Conservation (phyloP, 2,113 vertebrate genomes). For the Cinclus mexicanus region DNA sequence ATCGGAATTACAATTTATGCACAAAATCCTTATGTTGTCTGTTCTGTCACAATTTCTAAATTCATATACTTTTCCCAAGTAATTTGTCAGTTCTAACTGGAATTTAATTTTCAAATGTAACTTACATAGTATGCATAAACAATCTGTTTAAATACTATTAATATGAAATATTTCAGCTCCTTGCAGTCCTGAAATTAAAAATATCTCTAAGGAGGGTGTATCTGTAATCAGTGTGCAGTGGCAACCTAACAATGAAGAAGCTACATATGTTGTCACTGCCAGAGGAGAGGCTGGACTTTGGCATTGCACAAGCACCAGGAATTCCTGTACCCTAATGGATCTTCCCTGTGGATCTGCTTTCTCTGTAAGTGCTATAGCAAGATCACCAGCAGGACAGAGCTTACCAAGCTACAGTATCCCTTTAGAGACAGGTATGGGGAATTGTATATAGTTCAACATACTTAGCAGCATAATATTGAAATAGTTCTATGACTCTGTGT, state of each 20-base stretch:
- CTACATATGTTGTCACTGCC: slow-evolving; percentile 79
- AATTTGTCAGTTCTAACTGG: background rate
- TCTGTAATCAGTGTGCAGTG: slow-evolving; percentile 77
- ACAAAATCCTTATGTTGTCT: background rate
- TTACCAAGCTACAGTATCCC: slow-evolving; percentile 85
- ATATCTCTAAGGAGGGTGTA: slow-evolving; percentile 73
- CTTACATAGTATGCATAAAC: background rate
- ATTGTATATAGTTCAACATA: background rate
- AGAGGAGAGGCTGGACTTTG: slow-evolving; percentile 71
- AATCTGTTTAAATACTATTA: background rate
- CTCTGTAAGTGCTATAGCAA: slow-evolving; percentile 81
- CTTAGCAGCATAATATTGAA: background rate
- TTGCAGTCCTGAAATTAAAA: slow-evolving; percentile 87
- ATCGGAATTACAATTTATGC: background rate
- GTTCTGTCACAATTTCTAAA: background rate
- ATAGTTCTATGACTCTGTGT: background rate
- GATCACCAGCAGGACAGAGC: slow-evolving; percentile 77
- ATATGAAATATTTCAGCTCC: slow-evolving; percentile 78
- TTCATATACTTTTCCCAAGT: background rate
- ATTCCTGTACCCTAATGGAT: slow-evolving; percentile 76
- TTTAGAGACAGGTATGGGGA: slow-evolving; percentile 85
- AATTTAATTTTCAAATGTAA: background rate
- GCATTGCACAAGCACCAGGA: slow-evolving; percentile 71
- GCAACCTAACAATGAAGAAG: slow-evolving; percentile 73
- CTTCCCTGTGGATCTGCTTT: slow-evolving; percentile 85